Evolutionary conservation across 2,888 invertebrate genomes (phyloP), one percentile per base, ranked within the genome.

Genomic region (Tiliacea citrago): DNA sequence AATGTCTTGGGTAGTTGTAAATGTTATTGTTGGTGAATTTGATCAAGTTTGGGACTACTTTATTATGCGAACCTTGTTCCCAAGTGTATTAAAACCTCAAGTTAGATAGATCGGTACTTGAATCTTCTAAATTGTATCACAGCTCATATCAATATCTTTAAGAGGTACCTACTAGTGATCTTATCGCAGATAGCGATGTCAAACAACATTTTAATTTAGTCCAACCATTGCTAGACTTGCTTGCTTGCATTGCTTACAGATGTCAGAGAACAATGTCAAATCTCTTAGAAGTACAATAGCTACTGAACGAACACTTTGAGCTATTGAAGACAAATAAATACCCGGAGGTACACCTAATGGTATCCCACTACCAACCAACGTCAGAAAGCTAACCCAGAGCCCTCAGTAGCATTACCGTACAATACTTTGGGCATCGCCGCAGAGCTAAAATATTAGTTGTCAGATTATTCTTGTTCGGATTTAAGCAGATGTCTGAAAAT

Each of bases 1-100:
- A 7, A 39, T 13, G n/a, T 21, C 24, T 51, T 39, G 39, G 21
- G 45, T 53, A 68, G 51, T 53, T 49, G 68, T 77, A 10, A 63
- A 24, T 51, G 29, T 79, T 66, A 79, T 39, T 71, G 65, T 73
- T 9, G 53, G 12, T 39, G 29, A 57, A 16, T 65, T 73, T 66
- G 49, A 73, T 63, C 55, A 57, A 62, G 45, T 79, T 79, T 51
- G 55, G 55, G 21, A 35, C 29, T 24, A 18, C 39, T n/a, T 72
- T 60, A 55, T 18, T 51, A 13, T n/a, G 10, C 6, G 5, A 51
- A 16, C 7, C 10, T n/a, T 57, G 72, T 72, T 29, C 55, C 35
- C 76, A 35, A 24, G 29, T 42, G 75, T 49, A 55, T 29, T 47
- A 16, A 68, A 53, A 21, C 7, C 35, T 62, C 51, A 8, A 21